Conservation (phyloP, 2,113 vertebrate species). For the Symphodus melops region DNA sequence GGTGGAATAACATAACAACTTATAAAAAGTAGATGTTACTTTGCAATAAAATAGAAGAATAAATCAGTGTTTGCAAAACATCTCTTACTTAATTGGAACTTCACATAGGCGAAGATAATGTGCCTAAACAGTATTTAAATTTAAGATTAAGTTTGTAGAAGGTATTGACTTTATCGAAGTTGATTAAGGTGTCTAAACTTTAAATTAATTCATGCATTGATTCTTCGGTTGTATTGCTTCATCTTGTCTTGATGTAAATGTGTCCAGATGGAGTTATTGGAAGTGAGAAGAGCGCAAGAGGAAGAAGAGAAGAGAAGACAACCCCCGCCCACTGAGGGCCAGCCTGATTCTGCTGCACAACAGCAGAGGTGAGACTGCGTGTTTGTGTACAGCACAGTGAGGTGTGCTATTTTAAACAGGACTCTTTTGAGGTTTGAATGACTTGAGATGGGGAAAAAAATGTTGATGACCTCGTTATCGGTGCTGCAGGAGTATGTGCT, state of each 20-base stretch:
- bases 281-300: slow-evolving; percentile 97
- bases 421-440: no score
- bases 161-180: no score
- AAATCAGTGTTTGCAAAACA: no score
- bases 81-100: no score
- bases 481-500: not conserved
- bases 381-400: not conserved
- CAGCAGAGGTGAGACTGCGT: slow-evolving; percentile 53
- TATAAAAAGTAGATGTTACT: not conserved
- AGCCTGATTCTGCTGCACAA: slow-evolving; percentile 37
- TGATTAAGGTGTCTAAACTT: not conserved
- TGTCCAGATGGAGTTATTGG: slow-evolving; percentile 90
- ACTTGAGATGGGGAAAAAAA: no score
- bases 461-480: no score
- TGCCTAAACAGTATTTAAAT: no score
- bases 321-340: slow-evolving; percentile 83
- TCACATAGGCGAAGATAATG: no score
- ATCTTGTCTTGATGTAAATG: not conserved
- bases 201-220: not conserved
- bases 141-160: no score
- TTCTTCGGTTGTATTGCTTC: not conserved
- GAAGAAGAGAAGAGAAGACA: slow-evolving; percentile 94
- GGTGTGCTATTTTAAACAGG: no score
- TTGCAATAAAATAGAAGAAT: not conserved
- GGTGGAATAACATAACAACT: not conserved